These are phyloP conservation scores for Ethmia dodecea DNA, from an alignment of 2,888 invertebrate species.

Conservation along the genomic window DNA sequence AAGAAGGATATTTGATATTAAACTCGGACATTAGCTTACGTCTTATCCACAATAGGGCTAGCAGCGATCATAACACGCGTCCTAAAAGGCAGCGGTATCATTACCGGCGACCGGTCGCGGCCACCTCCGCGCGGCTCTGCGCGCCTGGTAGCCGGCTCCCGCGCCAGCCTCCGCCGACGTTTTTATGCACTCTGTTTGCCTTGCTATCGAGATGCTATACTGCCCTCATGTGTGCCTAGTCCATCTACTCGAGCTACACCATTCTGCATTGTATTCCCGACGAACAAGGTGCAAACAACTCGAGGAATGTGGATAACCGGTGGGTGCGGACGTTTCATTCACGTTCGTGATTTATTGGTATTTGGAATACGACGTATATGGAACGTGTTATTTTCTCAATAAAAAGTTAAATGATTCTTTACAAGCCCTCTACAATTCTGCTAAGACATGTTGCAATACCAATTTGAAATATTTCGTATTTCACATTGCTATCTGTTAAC, in stretches of 20 bases:
- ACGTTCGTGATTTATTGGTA: slow-evolving; percentile 50
- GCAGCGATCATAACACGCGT: slow-evolving; percentile 60
- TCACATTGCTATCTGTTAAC: no score
- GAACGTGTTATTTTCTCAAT: slow-evolving; percentile 19
- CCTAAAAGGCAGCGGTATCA: slow-evolving; percentile 72
- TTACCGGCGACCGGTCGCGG: slow-evolving; percentile 37
- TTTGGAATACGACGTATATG: slow-evolving; percentile 55
- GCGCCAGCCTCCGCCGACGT: slow-evolving; percentile 45
- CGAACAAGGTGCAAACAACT: neutral
- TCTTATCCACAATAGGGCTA: slow-evolving; percentile 49
- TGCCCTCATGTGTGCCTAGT: slow-evolving; percentile 32
- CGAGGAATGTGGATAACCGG: slow-evolving; percentile 36
- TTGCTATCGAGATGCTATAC: slow-evolving; percentile 50
- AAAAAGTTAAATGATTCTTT: slow-evolving; percentile 8
- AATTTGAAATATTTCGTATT: no score
- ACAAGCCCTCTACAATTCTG: no score
- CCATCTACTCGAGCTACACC: no score
- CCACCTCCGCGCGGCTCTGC: slow-evolving; percentile 51
- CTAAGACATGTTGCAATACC: no score
- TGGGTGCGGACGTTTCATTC: slow-evolving; percentile 60
- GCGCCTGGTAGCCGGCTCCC: slow-evolving; percentile 56
- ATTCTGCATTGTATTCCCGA: slow-evolving; percentile 6
- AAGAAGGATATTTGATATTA: no score
- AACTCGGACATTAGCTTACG: no score
- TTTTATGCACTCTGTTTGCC: slow-evolving; percentile 59